phyloP scores from a whole-genome alignment of 2,797 vertebrate species.

The Somateria mollissima region DNA sequence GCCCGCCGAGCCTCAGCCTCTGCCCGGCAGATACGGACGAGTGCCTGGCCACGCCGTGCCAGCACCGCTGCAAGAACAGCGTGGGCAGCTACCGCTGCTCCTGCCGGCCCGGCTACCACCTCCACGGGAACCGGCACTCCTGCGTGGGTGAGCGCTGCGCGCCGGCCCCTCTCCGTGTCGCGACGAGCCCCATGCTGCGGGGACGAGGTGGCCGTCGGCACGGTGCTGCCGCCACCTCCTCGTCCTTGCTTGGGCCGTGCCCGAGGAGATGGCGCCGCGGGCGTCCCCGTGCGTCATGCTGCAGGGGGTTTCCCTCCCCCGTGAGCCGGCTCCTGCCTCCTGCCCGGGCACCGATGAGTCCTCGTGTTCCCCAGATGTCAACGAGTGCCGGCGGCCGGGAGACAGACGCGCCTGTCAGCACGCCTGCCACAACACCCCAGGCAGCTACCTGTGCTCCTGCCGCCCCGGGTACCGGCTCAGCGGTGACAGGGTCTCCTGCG shows the following conservation, averaged over 20 bases:
- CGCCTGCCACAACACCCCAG: slow-evolving; percentile 79
- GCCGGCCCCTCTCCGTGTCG: fast-evolving
- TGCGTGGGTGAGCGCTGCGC: slow-evolving; percentile 74
- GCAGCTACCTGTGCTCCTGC: slow-evolving; percentile 82
- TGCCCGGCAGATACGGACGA: slow-evolving; percentile 76
- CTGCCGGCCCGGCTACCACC: slow-evolving; percentile 78
- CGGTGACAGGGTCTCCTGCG: slow-evolving; percentile 75
- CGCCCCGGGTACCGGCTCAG: slow-evolving; percentile 77
- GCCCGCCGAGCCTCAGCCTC: not conserved
- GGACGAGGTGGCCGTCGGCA: fast-evolving
- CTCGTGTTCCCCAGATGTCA: slow-evolving; percentile 69
- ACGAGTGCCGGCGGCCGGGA: slow-evolving; percentile 76
- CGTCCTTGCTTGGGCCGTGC: fast-evolving
- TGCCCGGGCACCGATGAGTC: not conserved
- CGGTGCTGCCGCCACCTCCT: fast-evolving
- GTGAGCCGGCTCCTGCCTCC: not conserved
- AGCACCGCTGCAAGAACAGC: slow-evolving; percentile 81
- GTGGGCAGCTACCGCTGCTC: slow-evolving; percentile 82
- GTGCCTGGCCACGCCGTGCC: slow-evolving; percentile 79
- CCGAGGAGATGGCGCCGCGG: fast-evolving
- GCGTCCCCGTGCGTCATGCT: not conserved
- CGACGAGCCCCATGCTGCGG: fast-evolving
- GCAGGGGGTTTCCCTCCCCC: too few species aligned
- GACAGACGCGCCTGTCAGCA: slow-evolving; percentile 78
- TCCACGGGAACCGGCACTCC: slow-evolving; percentile 80